A percentile compares a stretch with the other conserved stretches of the same genome.
These are phyloP conservation scores for Hydractinia symbiolongicarpus DNA, from an alignment of 30 jellyfish, hydroid and myxozoan species.

Conservation along the genomic window DNA sequence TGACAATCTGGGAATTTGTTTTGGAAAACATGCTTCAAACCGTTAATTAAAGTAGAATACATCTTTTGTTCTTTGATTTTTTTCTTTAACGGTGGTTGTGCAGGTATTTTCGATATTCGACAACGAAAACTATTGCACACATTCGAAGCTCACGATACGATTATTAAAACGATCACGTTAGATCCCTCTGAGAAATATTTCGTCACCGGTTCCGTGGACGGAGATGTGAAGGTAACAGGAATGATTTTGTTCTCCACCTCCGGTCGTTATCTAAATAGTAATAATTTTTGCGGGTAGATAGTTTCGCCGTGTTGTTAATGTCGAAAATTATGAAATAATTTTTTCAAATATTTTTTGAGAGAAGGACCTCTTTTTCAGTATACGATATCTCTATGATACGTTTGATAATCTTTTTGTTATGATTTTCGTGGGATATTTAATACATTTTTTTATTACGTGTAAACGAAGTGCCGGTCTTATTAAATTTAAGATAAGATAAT, in stretches of 20 bases:
- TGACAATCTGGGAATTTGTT: too few relatives aligned
- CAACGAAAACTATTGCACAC: conserved; percentile 76
- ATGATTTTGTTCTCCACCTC: neutral
- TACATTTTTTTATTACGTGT: neutral
- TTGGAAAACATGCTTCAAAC: too few relatives aligned
- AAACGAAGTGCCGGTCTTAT: neutral
- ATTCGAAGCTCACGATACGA: conserved; percentile 64
- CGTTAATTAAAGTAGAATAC: too few relatives aligned
- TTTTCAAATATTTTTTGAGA: too few relatives aligned
- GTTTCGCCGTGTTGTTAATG: neutral
- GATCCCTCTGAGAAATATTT: conserved; percentile 72
- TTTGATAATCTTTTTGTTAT: too few relatives aligned
- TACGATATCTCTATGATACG: too few relatives aligned
- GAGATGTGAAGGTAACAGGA: conserved; percentile 66
- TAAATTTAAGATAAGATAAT: neutral
- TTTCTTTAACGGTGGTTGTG: neutral
- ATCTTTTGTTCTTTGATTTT: neutral
- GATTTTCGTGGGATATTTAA: too few relatives aligned
- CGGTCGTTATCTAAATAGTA: neutral
- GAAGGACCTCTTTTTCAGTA: too few relatives aligned
- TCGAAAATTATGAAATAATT: too few relatives aligned
- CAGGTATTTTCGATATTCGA: conserved; percentile 80
- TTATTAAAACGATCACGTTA: conserved; percentile 58
- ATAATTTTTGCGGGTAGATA: neutral
- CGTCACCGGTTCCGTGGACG: conserved; percentile 83